Conservation (phyloP, 2,888 invertebrate genomes). For the Patella depressa region DNA sequence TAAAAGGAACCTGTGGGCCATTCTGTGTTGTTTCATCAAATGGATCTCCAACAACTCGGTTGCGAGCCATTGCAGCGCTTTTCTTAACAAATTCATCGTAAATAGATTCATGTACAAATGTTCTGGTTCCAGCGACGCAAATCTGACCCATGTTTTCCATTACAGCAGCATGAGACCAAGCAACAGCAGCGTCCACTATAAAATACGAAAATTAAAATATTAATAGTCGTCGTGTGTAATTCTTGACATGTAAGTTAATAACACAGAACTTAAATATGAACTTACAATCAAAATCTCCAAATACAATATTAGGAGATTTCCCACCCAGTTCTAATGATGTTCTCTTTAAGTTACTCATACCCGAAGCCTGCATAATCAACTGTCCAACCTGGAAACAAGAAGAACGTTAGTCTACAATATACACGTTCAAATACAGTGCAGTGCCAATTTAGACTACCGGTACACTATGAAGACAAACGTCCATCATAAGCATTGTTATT, state of each 20-base stretch:
- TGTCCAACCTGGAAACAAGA: conserved; percentile 82
- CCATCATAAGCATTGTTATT: too few relatives aligned
- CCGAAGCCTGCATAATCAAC: conserved; percentile 84
- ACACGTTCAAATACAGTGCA: too few relatives aligned
- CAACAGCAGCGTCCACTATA: conserved; percentile 61
- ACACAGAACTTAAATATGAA: conserved; percentile 8
- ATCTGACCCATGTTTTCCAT: conserved; percentile 96
- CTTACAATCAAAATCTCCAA: conserved; percentile 83
- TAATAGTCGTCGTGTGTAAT: too few relatives aligned
- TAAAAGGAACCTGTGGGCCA: conserved; percentile 82
- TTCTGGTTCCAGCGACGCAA: conserved; percentile 92
- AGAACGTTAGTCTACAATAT: not conserved
- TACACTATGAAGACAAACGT: too few relatives aligned
- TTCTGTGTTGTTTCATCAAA: conserved; percentile 86
- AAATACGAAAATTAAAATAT: not conserved
- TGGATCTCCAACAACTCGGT: conserved; percentile 88
- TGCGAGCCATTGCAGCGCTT: conserved; percentile 83
- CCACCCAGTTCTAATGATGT: conserved; percentile 93
- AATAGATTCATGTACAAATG: conserved; percentile 89
- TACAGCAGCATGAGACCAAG: conserved; percentile 80
- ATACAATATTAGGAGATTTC: conserved; percentile 92
- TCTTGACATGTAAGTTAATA: too few relatives aligned
- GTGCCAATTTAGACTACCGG: too few relatives aligned
- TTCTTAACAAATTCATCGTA: conserved; percentile 90
- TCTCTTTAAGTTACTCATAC: conserved; percentile 83